phyloP scores from a whole-genome alignment of 2,888 invertebrate genomes.

The Nomada hirtipes region DNA sequence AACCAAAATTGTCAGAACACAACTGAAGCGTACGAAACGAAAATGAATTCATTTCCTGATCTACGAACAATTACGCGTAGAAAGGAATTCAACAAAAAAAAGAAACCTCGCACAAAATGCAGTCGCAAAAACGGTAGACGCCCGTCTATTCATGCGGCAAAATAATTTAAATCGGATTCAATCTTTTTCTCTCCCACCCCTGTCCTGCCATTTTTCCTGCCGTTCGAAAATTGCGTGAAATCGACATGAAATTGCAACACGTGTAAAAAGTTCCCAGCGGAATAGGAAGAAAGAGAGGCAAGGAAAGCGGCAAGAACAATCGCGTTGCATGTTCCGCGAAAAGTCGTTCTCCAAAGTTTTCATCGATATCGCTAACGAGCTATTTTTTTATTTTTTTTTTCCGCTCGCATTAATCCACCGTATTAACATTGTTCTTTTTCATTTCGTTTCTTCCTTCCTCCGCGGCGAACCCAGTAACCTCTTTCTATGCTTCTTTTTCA shows the following conservation, averaged over 20 bases:
- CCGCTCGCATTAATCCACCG: not conserved
- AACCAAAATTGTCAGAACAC: no score
- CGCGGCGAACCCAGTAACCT: not conserved
- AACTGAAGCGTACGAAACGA: no score
- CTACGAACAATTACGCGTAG: no score
- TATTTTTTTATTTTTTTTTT: not conserved
- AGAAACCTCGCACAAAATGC: not conserved
- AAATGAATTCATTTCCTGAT: no score
- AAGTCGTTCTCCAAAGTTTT: not conserved
- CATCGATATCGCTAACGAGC: constrained; percentile 11
- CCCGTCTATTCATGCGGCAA: not conserved
- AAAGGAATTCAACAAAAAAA: no score
- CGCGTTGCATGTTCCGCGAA: constrained; percentile 1
- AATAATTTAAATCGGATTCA: constrained; percentile 24
- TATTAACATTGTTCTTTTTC: not conserved
- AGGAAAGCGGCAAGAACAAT: not conserved
- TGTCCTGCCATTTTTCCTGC: not conserved
- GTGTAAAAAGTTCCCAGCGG: not conserved
- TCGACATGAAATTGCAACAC: constrained; percentile 14
- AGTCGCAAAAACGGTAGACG: not conserved
- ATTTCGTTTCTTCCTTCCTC: not conserved
- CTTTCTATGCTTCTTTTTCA: not conserved
- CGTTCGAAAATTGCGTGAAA: constrained; percentile 12
- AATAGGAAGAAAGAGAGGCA: not conserved
- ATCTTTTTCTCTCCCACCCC: not conserved